Evolutionary conservation across 2,113 vertebrate genomes (phyloP), one percentile per base, ranked within the genome.

Genomic region (Pelvicachromis taeniatus): DNA sequence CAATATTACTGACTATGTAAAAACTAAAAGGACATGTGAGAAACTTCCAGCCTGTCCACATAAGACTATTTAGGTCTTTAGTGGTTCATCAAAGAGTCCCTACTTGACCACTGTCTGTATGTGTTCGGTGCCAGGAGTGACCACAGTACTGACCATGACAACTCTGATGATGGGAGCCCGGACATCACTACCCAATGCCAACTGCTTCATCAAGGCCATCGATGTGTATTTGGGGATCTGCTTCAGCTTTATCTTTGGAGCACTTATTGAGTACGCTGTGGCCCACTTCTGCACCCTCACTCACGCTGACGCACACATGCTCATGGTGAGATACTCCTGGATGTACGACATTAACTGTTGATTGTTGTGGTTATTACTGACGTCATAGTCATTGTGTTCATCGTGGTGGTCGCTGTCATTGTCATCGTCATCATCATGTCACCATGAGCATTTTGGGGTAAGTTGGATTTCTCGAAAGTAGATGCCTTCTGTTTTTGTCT

Each of bases 171-270:
- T 97, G 97, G 97, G 97, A 68, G 97, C 97, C 59, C 95, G 97
- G 53, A 97, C 97, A 5, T 98, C 97, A 3, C 95, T 98, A 77
- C 97, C 97, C 87, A 97, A 97, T 21, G 97, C 97, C 87, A 98
- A 98, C 86, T 98, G 97, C 92, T 98, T 97, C 95, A 97, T 98
- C 77, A 98, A 98, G 88, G 97, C 97, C 90, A 98, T 98, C 3
- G 97, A 98, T 65, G 97, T 98, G 3, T 98, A 97, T 93, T 85
- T 98, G 6, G 97, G 97, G 26, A 97, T 98, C 93, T 97, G 97
- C 94, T 98, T 98, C 94, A 98, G 97, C 88, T 98, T 98, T 82
- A 98, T 98, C 93, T 98, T 98, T 5, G 97, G 97, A 12, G 97
- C 97, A 0, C 94, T 98, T 54, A 94, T 98, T 26, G 97, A 98